These are phyloP conservation scores for Antheraea mylitta DNA, from an alignment of 1,140 invertebrate genomes.

Conservation along the genomic window DNA sequence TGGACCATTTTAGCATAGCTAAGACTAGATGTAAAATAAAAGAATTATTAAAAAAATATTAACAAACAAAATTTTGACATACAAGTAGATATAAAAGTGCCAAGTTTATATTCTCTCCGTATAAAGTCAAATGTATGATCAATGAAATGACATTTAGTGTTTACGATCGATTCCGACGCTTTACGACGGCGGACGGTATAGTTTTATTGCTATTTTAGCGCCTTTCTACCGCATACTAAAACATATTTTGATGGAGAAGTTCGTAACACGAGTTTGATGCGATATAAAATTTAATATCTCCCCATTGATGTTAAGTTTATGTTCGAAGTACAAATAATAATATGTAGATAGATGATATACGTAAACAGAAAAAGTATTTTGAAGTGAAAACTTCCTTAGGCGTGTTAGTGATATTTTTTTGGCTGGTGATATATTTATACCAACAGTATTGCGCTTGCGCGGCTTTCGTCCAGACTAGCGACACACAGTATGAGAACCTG, in stretches of 20 bases:
- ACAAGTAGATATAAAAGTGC: neutral
- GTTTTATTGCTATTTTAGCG: constrained; percentile 30
- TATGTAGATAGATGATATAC: neutral
- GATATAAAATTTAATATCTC: constrained; percentile 2
- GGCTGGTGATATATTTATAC: too few relatives aligned
- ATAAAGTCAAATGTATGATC: constrained; percentile 19
- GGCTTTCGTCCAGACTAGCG: too few relatives aligned
- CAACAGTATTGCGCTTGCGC: too few relatives aligned
- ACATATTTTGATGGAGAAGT: constrained; percentile 2
- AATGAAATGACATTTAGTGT: constrained; percentile 29
- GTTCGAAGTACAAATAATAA: neutral
- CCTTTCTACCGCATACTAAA: constrained; percentile 17
- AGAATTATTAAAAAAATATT: too few relatives aligned
- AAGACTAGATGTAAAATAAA: too few relatives aligned
- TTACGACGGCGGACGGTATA: constrained; percentile 24
- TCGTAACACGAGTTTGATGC: neutral
- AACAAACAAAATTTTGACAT: neutral
- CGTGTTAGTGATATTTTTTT: too few relatives aligned
- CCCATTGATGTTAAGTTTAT: neutral
- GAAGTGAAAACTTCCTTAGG: too few relatives aligned
- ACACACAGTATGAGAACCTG: too few relatives aligned
- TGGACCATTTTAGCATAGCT: too few relatives aligned
- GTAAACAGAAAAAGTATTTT: neutral
- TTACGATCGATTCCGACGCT: constrained; percentile 33
- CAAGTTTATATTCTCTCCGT: constrained; percentile 10